Evolutionary conservation across 2,797 vertebrate genomes (phyloP), one percentile per base, ranked within the genome.

Genomic region (Manis javanica): DNA sequence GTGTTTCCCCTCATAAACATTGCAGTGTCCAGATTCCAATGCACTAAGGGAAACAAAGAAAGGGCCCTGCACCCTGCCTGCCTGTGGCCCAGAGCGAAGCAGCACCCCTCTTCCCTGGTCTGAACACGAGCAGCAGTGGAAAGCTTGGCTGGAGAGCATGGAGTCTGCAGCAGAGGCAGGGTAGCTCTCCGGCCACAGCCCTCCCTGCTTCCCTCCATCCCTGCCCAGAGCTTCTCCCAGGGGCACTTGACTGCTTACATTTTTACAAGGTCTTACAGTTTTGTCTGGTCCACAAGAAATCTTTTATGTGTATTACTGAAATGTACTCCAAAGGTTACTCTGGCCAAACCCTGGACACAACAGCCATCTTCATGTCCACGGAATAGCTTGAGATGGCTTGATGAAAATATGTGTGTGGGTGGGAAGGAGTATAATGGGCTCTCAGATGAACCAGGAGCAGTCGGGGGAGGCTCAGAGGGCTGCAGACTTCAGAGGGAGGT

Each of bases 121-220:
- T 1, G 23, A 5, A 11, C 21, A 39, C 61, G 21, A 16, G 15
- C 2, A 1, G 8, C 5, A 24, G 39, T 23, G 55, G 46, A 29
- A 63, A 4, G 5, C 3, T 23, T 2, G 10, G 59, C 46, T 46
- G n/a, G 19, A 24, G 31, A 29, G n/a, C 34, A 6, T 1, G 4
- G 9, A 29, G 1, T 8, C 55, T 21, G 34, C 3, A 3, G 19
- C 24, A 3, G n/a, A 7, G 34, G 8, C 13, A 21, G 4, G 42
- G 31, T 6, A 26, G 11, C n/a, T 23, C 59, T 5, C 19, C 13
- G 6, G 1, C 24, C 46, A 3, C 0, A 0, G 7, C 26, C 2
- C 4, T 5, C n/a, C n/a, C 0, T 31, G 5, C 3, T 16, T 23
- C 18, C 9, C 29, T 6, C 5, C 2, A 3, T 31, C 11, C 13